These are phyloP conservation scores for Sparidentex hasta DNA, from an alignment of 2,797 vertebrate genomes.

Conservation along the genomic window DNA sequence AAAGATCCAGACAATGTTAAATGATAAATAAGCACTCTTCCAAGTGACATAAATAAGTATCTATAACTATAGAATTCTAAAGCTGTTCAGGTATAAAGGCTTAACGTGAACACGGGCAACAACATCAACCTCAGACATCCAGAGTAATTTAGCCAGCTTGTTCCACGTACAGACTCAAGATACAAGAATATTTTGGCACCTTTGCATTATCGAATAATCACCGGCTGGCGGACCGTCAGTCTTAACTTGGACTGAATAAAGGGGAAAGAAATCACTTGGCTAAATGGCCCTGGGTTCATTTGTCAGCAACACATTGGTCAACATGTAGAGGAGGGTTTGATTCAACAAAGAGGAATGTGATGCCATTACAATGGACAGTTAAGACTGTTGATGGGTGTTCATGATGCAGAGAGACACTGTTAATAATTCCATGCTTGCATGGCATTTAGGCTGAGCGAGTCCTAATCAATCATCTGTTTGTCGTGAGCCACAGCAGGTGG, in stretches of 20 bases:
- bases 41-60: background rate
- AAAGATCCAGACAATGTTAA: slow-evolving; percentile 2
- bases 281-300: slow-evolving; percentile 27
- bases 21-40: background rate
- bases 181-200: slow-evolving; percentile 37
- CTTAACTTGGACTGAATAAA: slow-evolving; percentile 15
- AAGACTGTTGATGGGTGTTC: slow-evolving; percentile 35
- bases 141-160: slow-evolving; percentile 15
- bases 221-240: slow-evolving; percentile 38
- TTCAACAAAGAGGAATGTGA: slow-evolving; percentile 16
- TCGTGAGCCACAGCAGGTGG: slow-evolving; percentile 6
- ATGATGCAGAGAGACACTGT: slow-evolving; percentile 40
- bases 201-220: slow-evolving; percentile 34
- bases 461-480: slow-evolving; percentile 34
- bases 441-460: slow-evolving; percentile 44
- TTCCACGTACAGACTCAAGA: background rate
- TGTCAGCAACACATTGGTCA: slow-evolving; percentile 29
- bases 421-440: slow-evolving; percentile 55
- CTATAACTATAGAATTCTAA: background rate
- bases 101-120: background rate
- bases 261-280: slow-evolving; percentile 22
- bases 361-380: slow-evolving; percentile 20
- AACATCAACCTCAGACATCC: background rate
- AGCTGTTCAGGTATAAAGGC: background rate
- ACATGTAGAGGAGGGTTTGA: slow-evolving; percentile 14